Evolutionary conservation across 2,113 vertebrate species (phyloP).

Genomic region (Crocuta crocuta): DNA sequence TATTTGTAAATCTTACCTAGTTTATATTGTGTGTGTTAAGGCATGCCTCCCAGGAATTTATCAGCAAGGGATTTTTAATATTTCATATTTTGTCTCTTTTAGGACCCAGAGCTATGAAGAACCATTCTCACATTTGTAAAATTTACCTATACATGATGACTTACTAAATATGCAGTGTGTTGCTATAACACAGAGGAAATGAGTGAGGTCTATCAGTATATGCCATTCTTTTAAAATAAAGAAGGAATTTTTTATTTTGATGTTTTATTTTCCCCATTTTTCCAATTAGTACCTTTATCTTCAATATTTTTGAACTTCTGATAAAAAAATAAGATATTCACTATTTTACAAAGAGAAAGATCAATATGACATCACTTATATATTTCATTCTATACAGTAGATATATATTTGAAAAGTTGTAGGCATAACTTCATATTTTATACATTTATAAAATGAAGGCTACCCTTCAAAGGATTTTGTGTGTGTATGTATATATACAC

Average conservation of each 20-base stretch:
- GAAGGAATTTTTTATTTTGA: not conserved
- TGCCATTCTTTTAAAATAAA: not conserved
- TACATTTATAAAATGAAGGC: not conserved
- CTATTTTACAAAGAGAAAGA: not conserved
- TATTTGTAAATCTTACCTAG: not conserved
- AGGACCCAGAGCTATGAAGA: not conserved
- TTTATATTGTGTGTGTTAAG: not conserved
- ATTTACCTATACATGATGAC: not conserved
- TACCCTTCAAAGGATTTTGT: not conserved
- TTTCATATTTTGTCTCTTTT: not conserved
- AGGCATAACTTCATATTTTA: not conserved
- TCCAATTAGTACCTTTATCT: not conserved
- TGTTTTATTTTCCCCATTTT: not conserved
- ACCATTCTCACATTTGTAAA: not conserved
- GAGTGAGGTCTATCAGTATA: not conserved
- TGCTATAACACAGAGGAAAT: not conserved
- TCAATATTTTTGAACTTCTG: not conserved
- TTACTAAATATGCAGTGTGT: not conserved
- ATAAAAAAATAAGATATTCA: not conserved
- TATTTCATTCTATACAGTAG: not conserved
- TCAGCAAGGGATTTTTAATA: not conserved
- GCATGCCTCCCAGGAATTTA: not conserved
- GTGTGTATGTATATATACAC: not conserved
- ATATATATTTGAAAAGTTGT: not conserved
- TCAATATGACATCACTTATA: not conserved